A percentile compares a stretch with the other conserved stretches of the same genome.
Conservation (phyloP, 2,888 invertebrate species). For the Orchesellides sinensis region DNA sequence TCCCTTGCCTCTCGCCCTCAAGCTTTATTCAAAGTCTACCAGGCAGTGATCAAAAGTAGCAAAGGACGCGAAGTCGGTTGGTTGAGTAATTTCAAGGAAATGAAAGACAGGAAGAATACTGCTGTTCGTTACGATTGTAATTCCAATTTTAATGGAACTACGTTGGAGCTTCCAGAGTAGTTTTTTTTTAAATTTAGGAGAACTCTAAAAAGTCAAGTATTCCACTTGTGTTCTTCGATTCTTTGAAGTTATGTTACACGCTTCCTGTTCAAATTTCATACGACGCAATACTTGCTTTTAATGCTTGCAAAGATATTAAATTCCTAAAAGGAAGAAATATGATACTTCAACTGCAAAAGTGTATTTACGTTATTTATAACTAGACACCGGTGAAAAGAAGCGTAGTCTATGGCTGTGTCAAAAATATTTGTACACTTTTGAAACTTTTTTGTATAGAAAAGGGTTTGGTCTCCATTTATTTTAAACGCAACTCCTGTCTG, state of each 20-base stretch:
- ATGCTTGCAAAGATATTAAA: not conserved
- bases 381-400: not conserved
- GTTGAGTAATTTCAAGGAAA: constrained; percentile 31
- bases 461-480: constrained; percentile 35
- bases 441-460: constrained; percentile 11
- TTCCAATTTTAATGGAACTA: no score
- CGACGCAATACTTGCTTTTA: not conserved
- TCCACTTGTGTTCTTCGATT: not conserved
- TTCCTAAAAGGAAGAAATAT: constrained; percentile 15
- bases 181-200: constrained; percentile 3
- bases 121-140: no score
- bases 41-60: constrained; percentile 1
- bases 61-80: not conserved
- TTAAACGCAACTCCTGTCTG: constrained; percentile 47
- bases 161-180: not conserved
- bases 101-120: constrained; percentile 16
- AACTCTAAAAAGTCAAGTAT: constrained; percentile 4
- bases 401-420: not conserved
- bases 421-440: not conserved
- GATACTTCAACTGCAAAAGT: not conserved
- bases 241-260: not conserved
- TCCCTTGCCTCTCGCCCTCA: not conserved
- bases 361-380: not conserved
- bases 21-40: not conserved
- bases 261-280: not conserved